A percentile compares a stretch with the other conserved stretches of the same genome.
Conservation (phyloP, 2,113 vertebrate genomes). For the Hydrochoerus hydrochaeris region DNA sequence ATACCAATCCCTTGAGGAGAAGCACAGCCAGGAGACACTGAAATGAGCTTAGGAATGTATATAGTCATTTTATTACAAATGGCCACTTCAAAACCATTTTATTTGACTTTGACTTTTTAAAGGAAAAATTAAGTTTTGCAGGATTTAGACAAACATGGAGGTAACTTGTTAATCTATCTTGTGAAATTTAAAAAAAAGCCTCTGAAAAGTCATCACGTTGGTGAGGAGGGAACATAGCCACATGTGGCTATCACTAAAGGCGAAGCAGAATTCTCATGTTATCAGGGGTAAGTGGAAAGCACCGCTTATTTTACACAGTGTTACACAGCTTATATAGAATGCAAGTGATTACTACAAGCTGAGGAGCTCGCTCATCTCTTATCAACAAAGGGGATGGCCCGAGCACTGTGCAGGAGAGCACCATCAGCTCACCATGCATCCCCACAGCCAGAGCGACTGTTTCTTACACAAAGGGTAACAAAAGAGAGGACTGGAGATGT, state of each 20-base stretch:
- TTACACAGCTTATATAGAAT: constrained; percentile 53
- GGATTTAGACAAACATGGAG: constrained; percentile 54
- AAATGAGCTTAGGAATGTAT: constrained; percentile 46
- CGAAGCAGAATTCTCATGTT: constrained; percentile 57
- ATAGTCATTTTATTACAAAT: constrained; percentile 62
- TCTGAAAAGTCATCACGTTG: constrained; percentile 63
- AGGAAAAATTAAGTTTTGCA: constrained; percentile 67
- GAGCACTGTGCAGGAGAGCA: neutral
- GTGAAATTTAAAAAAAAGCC: constrained; percentile 24
- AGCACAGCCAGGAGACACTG: constrained; percentile 47
- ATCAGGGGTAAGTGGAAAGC: constrained; percentile 68
- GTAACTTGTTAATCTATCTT: constrained; percentile 63
- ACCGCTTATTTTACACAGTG: constrained; percentile 56
- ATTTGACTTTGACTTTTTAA: constrained; percentile 70
- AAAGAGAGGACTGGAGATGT: neutral
- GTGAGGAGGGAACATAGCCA: neutral
- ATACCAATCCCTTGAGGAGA: constrained; percentile 70
- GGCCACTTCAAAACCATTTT: constrained; percentile 52
- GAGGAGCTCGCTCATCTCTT: neutral
- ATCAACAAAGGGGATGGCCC: neutral
- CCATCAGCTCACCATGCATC: neutral
- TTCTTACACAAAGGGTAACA: neutral
- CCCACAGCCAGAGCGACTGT: neutral
- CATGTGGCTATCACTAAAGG: constrained; percentile 56
- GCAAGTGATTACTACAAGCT: constrained; percentile 64